Evolutionary conservation across 2,888 invertebrate genomes (phyloP).

Genomic region (Adelognathus sp.): DNA sequence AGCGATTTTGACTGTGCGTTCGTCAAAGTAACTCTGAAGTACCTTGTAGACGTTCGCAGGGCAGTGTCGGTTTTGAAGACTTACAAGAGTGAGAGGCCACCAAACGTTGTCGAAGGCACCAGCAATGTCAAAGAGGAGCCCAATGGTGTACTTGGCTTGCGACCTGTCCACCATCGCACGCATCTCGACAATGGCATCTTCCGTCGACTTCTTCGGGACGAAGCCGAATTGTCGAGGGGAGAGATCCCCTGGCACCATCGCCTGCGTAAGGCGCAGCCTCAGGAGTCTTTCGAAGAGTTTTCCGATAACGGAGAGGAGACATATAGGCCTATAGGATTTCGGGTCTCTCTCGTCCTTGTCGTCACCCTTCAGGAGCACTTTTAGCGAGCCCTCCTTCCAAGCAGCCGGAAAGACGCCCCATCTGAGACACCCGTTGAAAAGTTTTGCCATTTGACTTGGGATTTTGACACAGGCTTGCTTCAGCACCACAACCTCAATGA

Average conservation of each 20-base stretch:
- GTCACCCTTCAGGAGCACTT: conserved; percentile 43
- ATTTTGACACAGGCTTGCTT: conserved; percentile 31
- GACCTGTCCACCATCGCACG: background rate
- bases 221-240: conserved; percentile 52
- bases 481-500: conserved; percentile 50
- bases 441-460: conserved; percentile 13
- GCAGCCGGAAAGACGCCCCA: conserved; percentile 53
- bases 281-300: conserved; percentile 55
- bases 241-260: background rate
- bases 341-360: conserved; percentile 41
- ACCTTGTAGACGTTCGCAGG: conserved; percentile 39
- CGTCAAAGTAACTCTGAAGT: background rate
- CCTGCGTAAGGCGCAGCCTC: background rate
- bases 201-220: conserved; percentile 25
- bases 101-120: conserved; percentile 62
- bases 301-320: conserved; percentile 42
- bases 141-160: conserved; percentile 19
- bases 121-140: conserved; percentile 55
- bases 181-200: conserved; percentile 49
- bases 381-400: conserved; percentile 55
- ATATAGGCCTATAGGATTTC: conserved; percentile 48
- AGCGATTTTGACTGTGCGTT: background rate
- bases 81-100: conserved; percentile 58
- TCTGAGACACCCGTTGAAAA: conserved; percentile 55
- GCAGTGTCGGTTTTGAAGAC: conserved; percentile 38